phyloP scores from a whole-genome alignment of 1,140 invertebrate genomes.

The Bombus picipes region DNA sequence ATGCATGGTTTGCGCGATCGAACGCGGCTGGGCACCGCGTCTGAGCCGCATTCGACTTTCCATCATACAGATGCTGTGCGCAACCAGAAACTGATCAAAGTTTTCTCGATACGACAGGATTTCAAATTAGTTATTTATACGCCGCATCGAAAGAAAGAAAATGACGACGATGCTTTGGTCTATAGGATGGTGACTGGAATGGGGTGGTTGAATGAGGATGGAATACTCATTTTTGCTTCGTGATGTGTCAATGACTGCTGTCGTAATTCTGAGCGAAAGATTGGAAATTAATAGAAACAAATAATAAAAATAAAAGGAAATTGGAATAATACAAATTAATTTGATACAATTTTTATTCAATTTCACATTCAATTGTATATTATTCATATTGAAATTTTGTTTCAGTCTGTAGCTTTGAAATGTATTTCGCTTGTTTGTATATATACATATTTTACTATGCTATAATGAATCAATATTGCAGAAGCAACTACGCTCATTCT shows the following conservation, averaged over 20 bases:
- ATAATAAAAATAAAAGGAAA: neutral
- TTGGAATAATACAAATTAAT: neutral
- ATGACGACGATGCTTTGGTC: neutral
- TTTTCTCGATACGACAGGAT: conserved; percentile 76
- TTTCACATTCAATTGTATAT: too few relatives aligned
- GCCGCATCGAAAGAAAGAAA: conserved; percentile 46
- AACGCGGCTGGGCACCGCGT: conserved; percentile 4
- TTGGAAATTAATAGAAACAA: neutral
- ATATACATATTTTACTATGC: too few relatives aligned
- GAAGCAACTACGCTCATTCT: too few relatives aligned
- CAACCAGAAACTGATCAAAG: conserved; percentile 74
- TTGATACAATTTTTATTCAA: too few relatives aligned
- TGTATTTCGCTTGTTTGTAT: too few relatives aligned
- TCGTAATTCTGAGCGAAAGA: neutral
- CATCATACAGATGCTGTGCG: conserved; percentile 36
- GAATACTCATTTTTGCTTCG: neutral
- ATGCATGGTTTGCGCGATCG: conserved; percentile 71
- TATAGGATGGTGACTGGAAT: too few relatives aligned
- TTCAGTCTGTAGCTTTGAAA: too few relatives aligned
- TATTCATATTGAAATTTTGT: too few relatives aligned
- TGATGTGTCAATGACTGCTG: neutral
- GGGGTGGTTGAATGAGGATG: neutral
- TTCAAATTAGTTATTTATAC: conserved; percentile 77
- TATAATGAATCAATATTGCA: too few relatives aligned
- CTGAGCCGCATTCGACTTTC: conserved; percentile 22